Percentiles rank a stretch among this genome's conserved stretches.
Evolutionary conservation across 1,140 invertebrate genomes (phyloP).

Genomic region (Brachionus sp.): DNA sequence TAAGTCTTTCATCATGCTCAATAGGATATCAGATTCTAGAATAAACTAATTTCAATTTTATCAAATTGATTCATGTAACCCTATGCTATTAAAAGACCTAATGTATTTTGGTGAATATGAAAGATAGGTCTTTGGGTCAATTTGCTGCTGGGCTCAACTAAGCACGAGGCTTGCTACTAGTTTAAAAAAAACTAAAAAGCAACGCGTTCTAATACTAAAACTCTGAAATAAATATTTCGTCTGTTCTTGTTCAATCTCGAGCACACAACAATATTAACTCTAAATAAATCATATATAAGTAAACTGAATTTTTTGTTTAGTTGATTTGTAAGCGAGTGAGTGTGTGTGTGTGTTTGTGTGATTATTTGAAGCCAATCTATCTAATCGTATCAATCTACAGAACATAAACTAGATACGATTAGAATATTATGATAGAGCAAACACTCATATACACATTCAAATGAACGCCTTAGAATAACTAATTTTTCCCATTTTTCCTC

Average conservation of each 20-base stretch:
- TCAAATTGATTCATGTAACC: too few relatives aligned
- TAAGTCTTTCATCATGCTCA: too few relatives aligned
- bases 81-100: too few relatives aligned
- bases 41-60: too few relatives aligned
- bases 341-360: not conserved
- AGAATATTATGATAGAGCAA: slow-evolving; percentile 5
- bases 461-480: slow-evolving; percentile 25
- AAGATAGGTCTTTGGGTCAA: too few relatives aligned
- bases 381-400: not conserved
- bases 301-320: slow-evolving; percentile 16
- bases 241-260: not conserved
- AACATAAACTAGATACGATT: not conserved
- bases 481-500: not conserved
- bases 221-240: not conserved
- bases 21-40: too few relatives aligned
- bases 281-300: slow-evolving; percentile 15
- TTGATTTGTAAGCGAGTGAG: not conserved
- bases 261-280: slow-evolving; percentile 7
- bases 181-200: not conserved
- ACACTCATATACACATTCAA: not conserved
- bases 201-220: not conserved
- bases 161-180: too few relatives aligned
- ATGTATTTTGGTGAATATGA: too few relatives aligned
- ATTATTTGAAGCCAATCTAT: not conserved
- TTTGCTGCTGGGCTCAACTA: too few relatives aligned